Conservation (phyloP, 1,140 invertebrate species). For the Glomeris maerens region DNA sequence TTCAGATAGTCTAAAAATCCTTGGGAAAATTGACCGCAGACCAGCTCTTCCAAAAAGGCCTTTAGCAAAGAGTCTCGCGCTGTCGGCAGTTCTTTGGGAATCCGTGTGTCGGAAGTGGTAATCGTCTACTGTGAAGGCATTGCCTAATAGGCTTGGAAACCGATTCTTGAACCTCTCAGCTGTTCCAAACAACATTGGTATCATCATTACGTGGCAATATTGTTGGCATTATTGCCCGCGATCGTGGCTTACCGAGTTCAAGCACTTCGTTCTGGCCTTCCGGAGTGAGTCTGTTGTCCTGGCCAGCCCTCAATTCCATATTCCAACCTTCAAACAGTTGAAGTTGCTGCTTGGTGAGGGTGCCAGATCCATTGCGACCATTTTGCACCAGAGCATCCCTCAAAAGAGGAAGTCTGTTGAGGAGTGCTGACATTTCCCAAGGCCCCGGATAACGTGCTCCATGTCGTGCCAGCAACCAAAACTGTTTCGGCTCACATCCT, state of each 20-base stretch:
- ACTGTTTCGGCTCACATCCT: constrained; percentile 44
- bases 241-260: constrained; percentile 5
- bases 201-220: not conserved
- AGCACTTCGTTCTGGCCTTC: not conserved
- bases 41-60: constrained; percentile 26
- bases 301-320: not conserved
- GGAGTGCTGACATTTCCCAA: constrained; percentile 34
- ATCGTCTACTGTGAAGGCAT: not conserved
- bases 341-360: constrained; percentile 11
- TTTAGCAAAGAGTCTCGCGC: constrained; percentile 28
- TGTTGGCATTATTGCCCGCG: not conserved
- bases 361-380: constrained; percentile 32
- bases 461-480: constrained; percentile 47
- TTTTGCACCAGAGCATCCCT: constrained; percentile 42
- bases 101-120: constrained; percentile 29
- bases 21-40: not conserved
- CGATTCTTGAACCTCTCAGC: constrained; percentile 4
- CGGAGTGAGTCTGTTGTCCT: not conserved
- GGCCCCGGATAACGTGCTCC: constrained; percentile 44
- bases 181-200: not conserved
- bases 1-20: not conserved
- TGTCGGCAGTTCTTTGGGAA: constrained; percentile 22
- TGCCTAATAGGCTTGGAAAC: not conserved
- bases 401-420: constrained; percentile 34
- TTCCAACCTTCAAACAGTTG: constrained; percentile 33